phyloP scores from a whole-genome alignment of 2,888 invertebrate species.

The Diadegma fenestrale region DNA sequence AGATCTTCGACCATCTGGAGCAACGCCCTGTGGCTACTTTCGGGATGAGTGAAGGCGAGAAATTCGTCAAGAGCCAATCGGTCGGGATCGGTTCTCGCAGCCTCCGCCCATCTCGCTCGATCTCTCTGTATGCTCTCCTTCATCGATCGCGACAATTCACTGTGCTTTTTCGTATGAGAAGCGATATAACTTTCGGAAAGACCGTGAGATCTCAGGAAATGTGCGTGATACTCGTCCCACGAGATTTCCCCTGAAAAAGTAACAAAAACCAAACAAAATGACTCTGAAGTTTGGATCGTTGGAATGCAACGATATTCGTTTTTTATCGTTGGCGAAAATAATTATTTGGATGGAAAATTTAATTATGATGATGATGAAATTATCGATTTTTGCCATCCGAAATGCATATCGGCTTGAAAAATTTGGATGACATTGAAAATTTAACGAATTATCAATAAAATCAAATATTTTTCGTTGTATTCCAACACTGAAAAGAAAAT shows the following conservation, averaged over 20 bases:
- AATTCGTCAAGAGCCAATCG: slow-evolving; percentile 91
- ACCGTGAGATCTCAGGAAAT: slow-evolving; percentile 90
- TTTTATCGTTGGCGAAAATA: no score
- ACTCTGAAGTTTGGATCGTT: no score
- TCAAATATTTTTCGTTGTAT: no score
- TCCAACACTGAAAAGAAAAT: no score
- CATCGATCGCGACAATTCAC: slow-evolving; percentile 87
- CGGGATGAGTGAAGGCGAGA: slow-evolving; percentile 93
- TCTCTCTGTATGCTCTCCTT: slow-evolving; percentile 92
- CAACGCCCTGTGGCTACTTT: slow-evolving; percentile 87
- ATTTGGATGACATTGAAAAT: no score
- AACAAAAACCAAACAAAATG: no score
- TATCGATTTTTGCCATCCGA: no score
- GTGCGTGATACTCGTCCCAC: slow-evolving; percentile 93
- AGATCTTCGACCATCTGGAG: slow-evolving; percentile 90
- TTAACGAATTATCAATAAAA: no score
- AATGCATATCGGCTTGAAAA: no score
- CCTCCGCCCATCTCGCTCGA: slow-evolving; percentile 92
- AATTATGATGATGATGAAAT: no score
- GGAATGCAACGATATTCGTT: no score
- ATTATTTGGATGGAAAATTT: no score
- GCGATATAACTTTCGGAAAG: slow-evolving; percentile 88
- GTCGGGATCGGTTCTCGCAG: slow-evolving; percentile 90
- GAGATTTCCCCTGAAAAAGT: slow-evolving; percentile 87
- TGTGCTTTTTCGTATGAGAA: slow-evolving; percentile 89